Base-by-base conservation (phyloP, 92 coral and sea anemone genomes). In the Parazoanthus darwini region DNA sequence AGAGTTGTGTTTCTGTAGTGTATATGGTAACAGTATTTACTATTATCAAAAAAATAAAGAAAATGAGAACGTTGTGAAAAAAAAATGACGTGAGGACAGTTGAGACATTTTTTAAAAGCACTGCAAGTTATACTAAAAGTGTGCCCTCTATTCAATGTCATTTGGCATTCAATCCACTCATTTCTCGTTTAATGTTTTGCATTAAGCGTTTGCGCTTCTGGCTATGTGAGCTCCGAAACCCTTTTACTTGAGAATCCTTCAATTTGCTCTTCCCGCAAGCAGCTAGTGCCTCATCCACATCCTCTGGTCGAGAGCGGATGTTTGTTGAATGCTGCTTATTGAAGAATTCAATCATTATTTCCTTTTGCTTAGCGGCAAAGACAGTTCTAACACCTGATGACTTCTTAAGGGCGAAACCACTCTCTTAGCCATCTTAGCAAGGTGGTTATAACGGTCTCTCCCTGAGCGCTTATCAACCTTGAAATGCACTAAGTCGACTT, bases 201-300 rank as follows among this genome's bases (percentile, higher is more conserved):
- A 87, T 86, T 18, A 90, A 6, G 4, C 89, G 91, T 44, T 89
- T 92, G 16, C 88, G 90, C 44, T 92, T 92, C 35, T 91, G 82
- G 73, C 87, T 89, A 42, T 92, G 88, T 1, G 94, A 74, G 78
- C 92, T 77, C 90, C 92, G 89, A 89, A 91, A 92, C 58, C 94
- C 88, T 50, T 90, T 90, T 16, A 92, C 90, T 44, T 92, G 94
- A 0, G 86, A 73, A 1, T 88, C 94, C 68, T 88, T 92, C n/a
- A 92, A 79, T 0, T 20, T 71, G 15, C 82, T 82, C 44, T 90
- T 58, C 3, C 90, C 92, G 56, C 91, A 90, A 35, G 66, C 90
- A 25, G 67, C 59, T 82, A 90, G 81, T 0, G 89, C 93, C 13
- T 66, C 79, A 51, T 42, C 80, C 18, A 90, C 93, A 74, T 85